These are phyloP conservation scores for Drosophila melanica DNA, from an alignment of 1,140 invertebrate genomes.

Conservation along the genomic window DNA sequence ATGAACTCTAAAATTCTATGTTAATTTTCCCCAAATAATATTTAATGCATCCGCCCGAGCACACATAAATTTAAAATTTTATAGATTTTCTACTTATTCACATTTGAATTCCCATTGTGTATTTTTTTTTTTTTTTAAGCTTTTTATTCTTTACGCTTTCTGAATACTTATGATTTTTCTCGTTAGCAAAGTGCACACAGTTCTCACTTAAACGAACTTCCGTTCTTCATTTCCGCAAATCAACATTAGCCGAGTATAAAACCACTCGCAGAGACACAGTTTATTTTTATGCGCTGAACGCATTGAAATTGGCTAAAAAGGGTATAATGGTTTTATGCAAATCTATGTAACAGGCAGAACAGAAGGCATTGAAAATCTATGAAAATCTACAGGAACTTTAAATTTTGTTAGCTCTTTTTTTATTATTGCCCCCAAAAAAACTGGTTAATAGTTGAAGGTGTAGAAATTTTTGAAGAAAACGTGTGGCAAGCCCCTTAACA, in stretches of 20 bases:
- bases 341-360: too few species aligned
- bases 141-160: not conserved
- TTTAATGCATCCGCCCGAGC: conserved; percentile 2
- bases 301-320: too few species aligned
- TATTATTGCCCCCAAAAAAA: too few species aligned
- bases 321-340: too few species aligned
- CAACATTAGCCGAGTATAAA: not conserved
- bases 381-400: too few species aligned
- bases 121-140: not conserved
- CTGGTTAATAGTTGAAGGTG: too few species aligned
- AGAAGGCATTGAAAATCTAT: too few species aligned
- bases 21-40: not conserved
- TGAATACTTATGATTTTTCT: conserved; percentile 5
- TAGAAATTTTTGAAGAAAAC: too few species aligned
- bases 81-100: not conserved
- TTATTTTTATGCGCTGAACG: conserved; percentile 4
- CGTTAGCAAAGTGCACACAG: conserved; percentile 8
- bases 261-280: conserved; percentile 15
- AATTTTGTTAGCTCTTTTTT: too few species aligned
- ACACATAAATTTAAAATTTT: not conserved
- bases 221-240: conserved; percentile 11
- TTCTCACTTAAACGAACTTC: conserved; percentile 17
- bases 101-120: not conserved
- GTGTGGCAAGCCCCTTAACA: too few species aligned
- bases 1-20: not conserved